Conservation (phyloP, 37 sponge, comb jelly and placozoan genomes). For the Lycopodina hypogea region DNA sequence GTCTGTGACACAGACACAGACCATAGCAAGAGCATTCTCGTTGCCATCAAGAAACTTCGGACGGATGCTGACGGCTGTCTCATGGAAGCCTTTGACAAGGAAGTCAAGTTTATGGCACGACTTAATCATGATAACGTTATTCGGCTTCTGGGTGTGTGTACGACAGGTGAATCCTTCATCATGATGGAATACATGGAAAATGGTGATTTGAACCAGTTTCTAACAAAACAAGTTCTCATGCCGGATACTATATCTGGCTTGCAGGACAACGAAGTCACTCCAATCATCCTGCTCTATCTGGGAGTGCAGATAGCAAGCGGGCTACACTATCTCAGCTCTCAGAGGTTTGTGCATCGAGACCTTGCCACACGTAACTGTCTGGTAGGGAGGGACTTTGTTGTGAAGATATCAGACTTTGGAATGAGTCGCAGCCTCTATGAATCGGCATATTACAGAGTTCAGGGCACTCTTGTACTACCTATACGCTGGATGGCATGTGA, state of each 20-base stretch:
- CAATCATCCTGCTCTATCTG: slow-evolving; percentile 64
- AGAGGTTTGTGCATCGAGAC: slow-evolving; percentile 78
- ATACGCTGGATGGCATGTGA: slow-evolving; percentile 90
- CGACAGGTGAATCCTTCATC: slow-evolving; percentile 63
- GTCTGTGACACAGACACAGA: slow-evolving; percentile 55
- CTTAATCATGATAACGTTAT: slow-evolving; percentile 74
- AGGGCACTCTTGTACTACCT: slow-evolving; percentile 69
- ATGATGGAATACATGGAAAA: slow-evolving; percentile 98
- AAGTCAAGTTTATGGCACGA: slow-evolving; percentile 81
- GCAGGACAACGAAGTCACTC: slow-evolving; percentile 60
- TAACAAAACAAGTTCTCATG: slow-evolving; percentile 65
- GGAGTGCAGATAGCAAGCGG: slow-evolving; percentile 82
- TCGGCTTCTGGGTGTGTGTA: slow-evolving; percentile 67
- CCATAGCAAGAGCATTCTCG: slow-evolving; percentile 40
- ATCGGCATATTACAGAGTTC: slow-evolving; percentile 68
- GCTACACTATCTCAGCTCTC: slow-evolving; percentile 76
- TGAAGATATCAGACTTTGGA: slow-evolving; percentile 90
- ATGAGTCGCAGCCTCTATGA: slow-evolving; percentile 83
- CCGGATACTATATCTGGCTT: slow-evolving; percentile 54
- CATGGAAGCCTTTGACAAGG: slow-evolving; percentile 71
- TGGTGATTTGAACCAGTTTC: slow-evolving; percentile 87
- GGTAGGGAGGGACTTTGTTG: slow-evolving; percentile 74
- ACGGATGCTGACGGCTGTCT: slow-evolving; percentile 54
- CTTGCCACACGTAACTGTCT: slow-evolving; percentile 89
- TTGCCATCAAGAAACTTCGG: slow-evolving; percentile 74